A percentile compares a stretch with the other conserved stretches of the same genome.
Evolutionary conservation across 2,113 vertebrate genomes (phyloP).

Genomic region (Thalassarche chlororhynchos): DNA sequence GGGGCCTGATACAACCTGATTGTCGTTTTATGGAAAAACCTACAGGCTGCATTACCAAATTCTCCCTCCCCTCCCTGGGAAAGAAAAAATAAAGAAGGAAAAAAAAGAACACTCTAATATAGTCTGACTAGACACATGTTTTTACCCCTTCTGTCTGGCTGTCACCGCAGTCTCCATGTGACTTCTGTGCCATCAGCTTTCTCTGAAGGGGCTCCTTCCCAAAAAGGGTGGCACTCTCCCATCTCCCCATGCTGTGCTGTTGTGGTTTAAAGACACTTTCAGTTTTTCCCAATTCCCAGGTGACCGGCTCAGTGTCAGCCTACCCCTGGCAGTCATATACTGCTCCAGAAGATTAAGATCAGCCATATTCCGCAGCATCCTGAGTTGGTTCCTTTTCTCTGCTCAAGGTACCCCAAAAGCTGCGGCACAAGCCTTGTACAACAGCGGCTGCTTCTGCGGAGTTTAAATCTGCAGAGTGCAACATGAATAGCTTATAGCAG

Average conservation of each 20-base stretch:
- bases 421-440: accelerated
- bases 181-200: not conserved
- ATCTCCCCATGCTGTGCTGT: not conserved
- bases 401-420: not conserved
- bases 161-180: not conserved
- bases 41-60: not conserved
- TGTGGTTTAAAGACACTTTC: not conserved
- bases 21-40: not conserved
- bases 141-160: not conserved
- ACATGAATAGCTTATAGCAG: not conserved
- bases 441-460: not conserved
- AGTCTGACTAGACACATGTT: not conserved
- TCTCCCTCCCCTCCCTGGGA: not conserved
- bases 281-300: not conserved
- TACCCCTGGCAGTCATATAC: not conserved
- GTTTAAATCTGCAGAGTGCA: not conserved
- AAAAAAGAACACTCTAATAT: not conserved
- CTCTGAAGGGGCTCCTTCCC: not conserved
- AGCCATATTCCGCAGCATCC: not conserved
- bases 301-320: not conserved
- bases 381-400: not conserved
- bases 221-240: not conserved
- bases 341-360: not conserved
- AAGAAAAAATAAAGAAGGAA: not conserved
- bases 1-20: not conserved